These are phyloP conservation scores for Rhagoletis zephyria DNA, from an alignment of 1,140 invertebrate species.

Conservation along the genomic window DNA sequence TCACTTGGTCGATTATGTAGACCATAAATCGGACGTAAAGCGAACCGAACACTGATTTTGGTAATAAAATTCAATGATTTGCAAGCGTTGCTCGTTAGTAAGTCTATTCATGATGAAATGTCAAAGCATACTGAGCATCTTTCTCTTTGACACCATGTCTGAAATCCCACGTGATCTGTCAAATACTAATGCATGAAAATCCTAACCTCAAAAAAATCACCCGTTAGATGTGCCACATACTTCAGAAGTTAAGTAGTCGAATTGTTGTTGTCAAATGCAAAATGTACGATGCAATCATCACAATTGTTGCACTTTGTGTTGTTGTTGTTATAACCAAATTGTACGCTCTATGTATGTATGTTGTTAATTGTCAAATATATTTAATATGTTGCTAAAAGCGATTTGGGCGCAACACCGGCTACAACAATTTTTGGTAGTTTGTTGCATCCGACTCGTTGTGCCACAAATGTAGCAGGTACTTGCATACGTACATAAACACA, in stretches of 20 bases:
- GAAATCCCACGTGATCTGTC: no score
- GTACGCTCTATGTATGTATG: neutral
- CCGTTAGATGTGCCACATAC: slow-evolving; percentile 21
- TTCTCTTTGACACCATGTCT: no score
- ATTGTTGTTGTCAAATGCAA: neutral
- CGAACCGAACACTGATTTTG: no score
- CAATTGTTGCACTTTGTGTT: neutral
- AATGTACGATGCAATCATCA: slow-evolving; percentile 31
- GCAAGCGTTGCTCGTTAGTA: no score
- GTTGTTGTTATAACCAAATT: slow-evolving; percentile 15
- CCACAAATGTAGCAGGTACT: neutral
- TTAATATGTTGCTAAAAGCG: slow-evolving; percentile 22
- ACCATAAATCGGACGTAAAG: no score
- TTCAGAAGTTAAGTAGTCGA: neutral
- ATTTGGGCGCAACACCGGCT: slow-evolving; percentile 8
- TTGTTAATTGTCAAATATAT: slow-evolving; percentile 54
- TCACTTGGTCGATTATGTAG: no score
- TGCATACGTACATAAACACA: neutral
- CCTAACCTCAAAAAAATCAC: no score
- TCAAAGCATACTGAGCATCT: no score
- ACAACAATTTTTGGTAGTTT: no score
- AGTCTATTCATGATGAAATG: no score
- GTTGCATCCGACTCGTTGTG: slow-evolving; percentile 13
- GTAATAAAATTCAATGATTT: no score
- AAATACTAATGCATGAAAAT: no score